Percentiles rank a stretch among this genome's conserved stretches.
Evolutionary conservation across 92 coral and sea anemone genomes (phyloP).

Genomic region (Epizoanthus scotinus): DNA sequence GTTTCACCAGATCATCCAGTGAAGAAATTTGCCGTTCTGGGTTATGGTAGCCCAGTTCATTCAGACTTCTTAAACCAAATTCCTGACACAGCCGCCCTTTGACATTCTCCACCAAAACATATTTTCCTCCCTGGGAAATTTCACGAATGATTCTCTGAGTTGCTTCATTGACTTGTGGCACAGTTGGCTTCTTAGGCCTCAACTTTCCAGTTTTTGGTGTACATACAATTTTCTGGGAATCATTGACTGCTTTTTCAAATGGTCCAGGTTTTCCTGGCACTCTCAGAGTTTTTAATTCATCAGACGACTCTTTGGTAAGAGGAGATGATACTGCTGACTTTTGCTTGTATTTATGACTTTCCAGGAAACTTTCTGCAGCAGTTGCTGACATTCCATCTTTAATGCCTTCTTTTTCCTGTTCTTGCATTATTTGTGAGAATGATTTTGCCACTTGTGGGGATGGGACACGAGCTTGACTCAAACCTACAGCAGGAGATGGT

Average conservation of each 20-base stretch:
- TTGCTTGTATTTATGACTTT: background rate
- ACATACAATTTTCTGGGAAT: slow-evolving; percentile 31
- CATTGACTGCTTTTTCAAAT: slow-evolving; percentile 48
- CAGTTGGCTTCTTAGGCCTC: slow-evolving; percentile 10
- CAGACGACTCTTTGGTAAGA: background rate
- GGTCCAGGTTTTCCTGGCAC: slow-evolving; percentile 49
- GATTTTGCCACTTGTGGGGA: background rate
- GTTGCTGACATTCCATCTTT: background rate
- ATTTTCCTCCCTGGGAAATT: slow-evolving; percentile 57
- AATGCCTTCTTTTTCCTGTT: slow-evolving; percentile 23
- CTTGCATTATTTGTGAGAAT: slow-evolving; percentile 29
- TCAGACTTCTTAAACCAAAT: slow-evolving; percentile 53
- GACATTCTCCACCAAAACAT: slow-evolving; percentile 72
- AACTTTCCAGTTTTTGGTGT: background rate
- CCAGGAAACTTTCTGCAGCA: background rate
- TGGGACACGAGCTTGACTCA: background rate
- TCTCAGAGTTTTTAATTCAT: slow-evolving; percentile 14
- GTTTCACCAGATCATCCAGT: slow-evolving; percentile 63
- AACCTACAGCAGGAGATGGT: background rate
- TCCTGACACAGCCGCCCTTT: slow-evolving; percentile 59
- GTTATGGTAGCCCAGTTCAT: slow-evolving; percentile 52
- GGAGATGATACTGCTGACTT: background rate
- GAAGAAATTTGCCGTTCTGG: slow-evolving; percentile 72
- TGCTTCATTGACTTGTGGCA: slow-evolving; percentile 58
- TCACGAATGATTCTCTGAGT: slow-evolving; percentile 56